These are phyloP conservation scores for Eupithecia pulchellata DNA, from an alignment of 2,888 invertebrate species.

Conservation along the genomic window DNA sequence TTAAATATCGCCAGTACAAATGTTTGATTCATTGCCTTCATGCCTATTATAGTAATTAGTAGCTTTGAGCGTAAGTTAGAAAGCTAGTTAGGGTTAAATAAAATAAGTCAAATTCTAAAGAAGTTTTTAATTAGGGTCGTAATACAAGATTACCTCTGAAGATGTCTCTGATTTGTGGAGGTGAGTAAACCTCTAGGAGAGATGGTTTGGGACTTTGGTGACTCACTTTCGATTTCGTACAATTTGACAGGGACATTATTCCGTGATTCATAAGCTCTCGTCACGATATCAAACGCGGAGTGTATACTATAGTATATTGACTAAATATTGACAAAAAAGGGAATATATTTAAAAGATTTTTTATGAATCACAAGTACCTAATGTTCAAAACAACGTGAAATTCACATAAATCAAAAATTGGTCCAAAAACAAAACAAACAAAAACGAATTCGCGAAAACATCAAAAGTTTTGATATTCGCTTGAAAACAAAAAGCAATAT, in stretches of 20 bases:
- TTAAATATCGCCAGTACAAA: conserved; percentile 82
- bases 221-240: conserved; percentile 42
- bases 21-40: conserved; percentile 78
- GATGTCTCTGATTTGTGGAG: conserved; percentile 82
- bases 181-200: conserved; percentile 62
- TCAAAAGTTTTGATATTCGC: too few relatives aligned
- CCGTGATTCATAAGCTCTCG: conserved; percentile 45
- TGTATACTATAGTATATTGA: conserved; percentile 39
- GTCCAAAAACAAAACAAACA: not conserved
- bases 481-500: too few relatives aligned
- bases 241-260: conserved; percentile 45
- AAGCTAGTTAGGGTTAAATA: conserved; percentile 70
- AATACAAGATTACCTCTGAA: conserved; percentile 54
- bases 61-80: conserved; percentile 72
- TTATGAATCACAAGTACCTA: not conserved
- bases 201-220: conserved; percentile 36
- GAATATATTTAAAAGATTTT: not conserved
- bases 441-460: too few relatives aligned
- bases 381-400: not conserved
- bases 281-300: conserved; percentile 43
- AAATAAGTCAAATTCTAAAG: conserved; percentile 38
- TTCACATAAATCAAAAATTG: not conserved
- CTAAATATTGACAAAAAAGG: not conserved
- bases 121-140: conserved; percentile 51
- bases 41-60: conserved; percentile 68